These are phyloP conservation scores for Brachyopa scutellaris DNA, from an alignment of 2,888 invertebrate species.

Conservation along the genomic window DNA sequence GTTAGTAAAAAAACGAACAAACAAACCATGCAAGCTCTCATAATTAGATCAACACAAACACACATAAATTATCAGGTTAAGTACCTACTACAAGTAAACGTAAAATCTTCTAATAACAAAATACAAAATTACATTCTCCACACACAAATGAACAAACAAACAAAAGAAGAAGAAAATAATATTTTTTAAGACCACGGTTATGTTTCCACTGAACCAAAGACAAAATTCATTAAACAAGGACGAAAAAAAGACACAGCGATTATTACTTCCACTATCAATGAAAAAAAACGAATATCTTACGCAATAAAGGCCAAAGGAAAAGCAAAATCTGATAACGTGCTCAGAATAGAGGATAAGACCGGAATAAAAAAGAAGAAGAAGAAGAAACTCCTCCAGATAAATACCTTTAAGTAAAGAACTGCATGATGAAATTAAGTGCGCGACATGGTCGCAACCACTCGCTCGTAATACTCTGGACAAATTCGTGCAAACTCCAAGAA, in stretches of 20 bases:
- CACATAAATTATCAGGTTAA: slow-evolving; percentile 32
- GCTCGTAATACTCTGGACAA: no score
- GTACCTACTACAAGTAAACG: slow-evolving; percentile 14
- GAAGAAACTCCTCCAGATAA: slow-evolving; percentile 4
- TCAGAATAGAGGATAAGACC: slow-evolving; percentile 43
- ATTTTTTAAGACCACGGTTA: slow-evolving; percentile 1
- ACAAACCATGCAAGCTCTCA: slow-evolving; percentile 5
- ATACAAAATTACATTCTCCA: slow-evolving; percentile 19
- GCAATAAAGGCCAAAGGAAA: slow-evolving; percentile 39
- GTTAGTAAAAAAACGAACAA: no score
- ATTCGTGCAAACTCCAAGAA: no score
- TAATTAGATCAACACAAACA: slow-evolving; percentile 39
- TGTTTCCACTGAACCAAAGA: slow-evolving; percentile 15
- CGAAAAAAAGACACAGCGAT: slow-evolving; percentile 28
- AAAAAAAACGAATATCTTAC: slow-evolving; percentile 51
- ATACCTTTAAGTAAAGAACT: slow-evolving; percentile 32
- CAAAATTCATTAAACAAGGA: slow-evolving; percentile 31
- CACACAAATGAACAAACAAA: not conserved
- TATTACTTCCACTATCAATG: slow-evolving; percentile 56
- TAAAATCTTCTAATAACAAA: slow-evolving; percentile 16
- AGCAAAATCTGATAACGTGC: slow-evolving; percentile 64
- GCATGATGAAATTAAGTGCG: no score
- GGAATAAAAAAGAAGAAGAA: slow-evolving; percentile 6
- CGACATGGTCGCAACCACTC: no score
- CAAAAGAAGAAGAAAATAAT: not conserved